Evolutionary conservation across 2,888 invertebrate species (phyloP), one percentile per base, ranked within the genome.

Genomic region (Drosophila yooni): DNA sequence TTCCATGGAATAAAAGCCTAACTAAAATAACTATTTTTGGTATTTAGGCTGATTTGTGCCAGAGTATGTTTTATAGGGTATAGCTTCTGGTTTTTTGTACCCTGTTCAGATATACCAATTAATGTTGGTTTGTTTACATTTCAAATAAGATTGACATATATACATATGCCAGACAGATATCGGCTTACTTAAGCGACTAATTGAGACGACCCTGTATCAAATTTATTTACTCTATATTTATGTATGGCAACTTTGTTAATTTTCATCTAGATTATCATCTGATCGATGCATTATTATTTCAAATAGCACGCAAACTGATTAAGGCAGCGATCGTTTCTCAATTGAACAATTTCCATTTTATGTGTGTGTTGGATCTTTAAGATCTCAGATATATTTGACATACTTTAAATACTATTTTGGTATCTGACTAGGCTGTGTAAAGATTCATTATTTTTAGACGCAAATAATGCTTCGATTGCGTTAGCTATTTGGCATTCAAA

Each of bases 271-370:
- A 46, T 21, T 21, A 46, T 25, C 7, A 25, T 25, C 21, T 8
- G 21, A 25, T 25, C 21, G 21, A 15, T 15, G 46, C 11, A n/a
- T 15, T 27, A n/a, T 11, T 33, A 46, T 33, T n/a, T 43, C 6
- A 25, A n/a, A 25, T 46, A 13, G n/a, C 51, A 70, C 51, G 70
- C 57, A 29, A 71, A 48, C 34, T 52, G 63, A 63, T 71, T 70
- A 46, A 57, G 70, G 10, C 13, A 18, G 5, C 15, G 54, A 33
- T 18, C 18, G 10, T 11, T 13, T 7, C 13, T 46, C 18, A 64
- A 64, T 52, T 52, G 18, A 52, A 10, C 33, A 13, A 56, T 29
- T 40, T 29, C n/a, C 10, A 29, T 21, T 21, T 29, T 40, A n/a
- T 38, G 18, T n/a, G 40, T n/a, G 5, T 11, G 29, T 29, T 1